Base-by-base conservation (phyloP, 2,888 invertebrate genomes). In the Apamea crenata region DNA sequence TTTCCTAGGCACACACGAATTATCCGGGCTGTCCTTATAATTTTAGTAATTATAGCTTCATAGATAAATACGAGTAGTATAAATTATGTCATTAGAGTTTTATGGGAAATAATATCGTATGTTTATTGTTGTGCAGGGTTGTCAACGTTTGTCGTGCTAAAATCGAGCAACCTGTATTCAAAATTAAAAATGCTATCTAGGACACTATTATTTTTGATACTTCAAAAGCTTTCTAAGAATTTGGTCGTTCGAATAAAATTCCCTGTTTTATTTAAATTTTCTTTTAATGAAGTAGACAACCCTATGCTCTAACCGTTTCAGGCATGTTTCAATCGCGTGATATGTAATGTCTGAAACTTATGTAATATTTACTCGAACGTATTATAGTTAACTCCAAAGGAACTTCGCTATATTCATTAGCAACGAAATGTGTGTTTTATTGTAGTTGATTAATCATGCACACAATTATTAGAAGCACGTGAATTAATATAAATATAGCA, bases 1-100 rank as follows among this genome's bases (percentile, higher is more conserved):
- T 81, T 65, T n/a, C 36, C 80, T 82, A 86, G 69, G 66, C 82
- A 65, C 75, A 70, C 68, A 53, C 47, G 53, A 79, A 80, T 84
- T 80, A 77, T 32, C 78, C 72, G 29, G 12, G 73, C 78, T 78
- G 83, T 83, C 87, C 72, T 63, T 72, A 66, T 56, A 78, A 65
- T 50, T 78, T 65, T 32, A 44, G 2, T 78, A 68, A 74, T 85
- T 81, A 75, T 67, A 67, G n/a, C 16, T 25, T 36, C 2, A 29
- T 61, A 16, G 10, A 65, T 74, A 70, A 80, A 66, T 61, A 80
- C 2, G 8, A 56, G 12, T 10, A 44, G 6, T n/a, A 56, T 56
- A 71, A 36, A 71, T 65, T 68, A 59, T 75, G 12, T 50, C 10
- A 67, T 50, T 36, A 25, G n/a, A 71, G 63, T 67, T 66, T 61